Evolutionary conservation across 1,140 invertebrate genomes (phyloP).

Genomic region (Calephelis virginiensis): DNA sequence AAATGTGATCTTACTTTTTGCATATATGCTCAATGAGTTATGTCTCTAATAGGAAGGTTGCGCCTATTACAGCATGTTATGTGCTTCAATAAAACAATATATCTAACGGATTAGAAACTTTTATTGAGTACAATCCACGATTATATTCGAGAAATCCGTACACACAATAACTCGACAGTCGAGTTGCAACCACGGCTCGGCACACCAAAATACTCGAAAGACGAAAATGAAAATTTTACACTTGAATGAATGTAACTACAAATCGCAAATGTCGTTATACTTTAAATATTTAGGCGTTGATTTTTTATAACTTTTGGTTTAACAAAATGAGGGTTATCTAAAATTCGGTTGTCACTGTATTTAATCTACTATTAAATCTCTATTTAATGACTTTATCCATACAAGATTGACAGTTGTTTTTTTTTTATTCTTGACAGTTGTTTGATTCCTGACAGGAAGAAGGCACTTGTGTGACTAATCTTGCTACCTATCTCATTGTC

Average conservation of each 20-base stretch:
- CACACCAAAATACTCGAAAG: slow-evolving; percentile 17
- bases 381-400: background rate
- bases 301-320: background rate
- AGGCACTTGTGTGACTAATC: no score
- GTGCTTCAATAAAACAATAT: background rate
- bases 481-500: no score
- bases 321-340: no score
- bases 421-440: no score
- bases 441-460: no score
- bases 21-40: no score
- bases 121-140: slow-evolving; percentile 17
- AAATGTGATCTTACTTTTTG: no score
- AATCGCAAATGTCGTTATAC: slow-evolving; percentile 14
- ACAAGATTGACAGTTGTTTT: no score
- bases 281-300: slow-evolving; percentile 8
- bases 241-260: slow-evolving; percentile 15
- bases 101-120: slow-evolving; percentile 13
- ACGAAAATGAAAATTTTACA: slow-evolving; percentile 17
- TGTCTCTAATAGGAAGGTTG: no score
- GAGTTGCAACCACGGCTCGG: slow-evolving; percentile 3
- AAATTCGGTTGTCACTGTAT: no score
- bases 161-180: slow-evolving; percentile 10
- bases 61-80: no score
- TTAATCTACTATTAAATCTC: background rate
- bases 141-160: slow-evolving; percentile 16